A percentile compares a stretch with the other conserved stretches of the same genome.
Conservation (phyloP, 2,797 vertebrate species). For the Darevskia nairensis region DNA sequence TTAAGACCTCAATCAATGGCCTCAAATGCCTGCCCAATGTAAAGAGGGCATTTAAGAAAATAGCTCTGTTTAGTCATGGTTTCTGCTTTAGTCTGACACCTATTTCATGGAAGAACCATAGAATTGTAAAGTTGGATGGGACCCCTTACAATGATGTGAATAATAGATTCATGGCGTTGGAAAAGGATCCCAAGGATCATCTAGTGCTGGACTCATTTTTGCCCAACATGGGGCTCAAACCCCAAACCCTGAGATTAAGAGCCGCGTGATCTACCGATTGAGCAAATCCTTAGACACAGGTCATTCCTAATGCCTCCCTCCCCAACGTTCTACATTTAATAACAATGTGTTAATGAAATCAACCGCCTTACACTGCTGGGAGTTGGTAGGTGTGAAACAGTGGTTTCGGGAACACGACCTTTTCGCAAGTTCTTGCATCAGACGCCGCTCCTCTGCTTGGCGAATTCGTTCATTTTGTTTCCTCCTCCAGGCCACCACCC, state of each 20-base stretch:
- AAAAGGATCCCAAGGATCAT: no score
- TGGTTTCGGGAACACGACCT: background rate
- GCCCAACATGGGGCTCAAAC: no score
- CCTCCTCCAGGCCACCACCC: slow-evolving; percentile 10
- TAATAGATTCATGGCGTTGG: no score
- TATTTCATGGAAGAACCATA: background rate
- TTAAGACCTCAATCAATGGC: background rate
- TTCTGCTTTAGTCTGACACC: background rate
- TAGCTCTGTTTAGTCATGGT: background rate
- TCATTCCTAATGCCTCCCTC: background rate
- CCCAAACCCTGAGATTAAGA: no score
- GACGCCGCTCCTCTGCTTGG: slow-evolving; percentile 12
- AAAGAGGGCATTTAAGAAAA: background rate
- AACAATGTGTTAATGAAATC: background rate
- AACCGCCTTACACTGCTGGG: slow-evolving; percentile 32
- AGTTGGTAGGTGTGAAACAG: slow-evolving; percentile 21
- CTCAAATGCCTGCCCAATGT: background rate
- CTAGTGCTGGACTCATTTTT: no score
- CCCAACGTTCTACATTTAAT: background rate
- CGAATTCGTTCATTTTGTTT: slow-evolving; percentile 39
- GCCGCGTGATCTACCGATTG: no score
- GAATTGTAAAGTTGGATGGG: no score
- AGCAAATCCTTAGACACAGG: background rate
- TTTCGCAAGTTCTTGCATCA: background rate
- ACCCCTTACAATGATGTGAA: no score